These are phyloP conservation scores for Rhabdomys dilectus DNA, from an alignment of 2,113 vertebrate genomes.

Conservation along the genomic window DNA sequence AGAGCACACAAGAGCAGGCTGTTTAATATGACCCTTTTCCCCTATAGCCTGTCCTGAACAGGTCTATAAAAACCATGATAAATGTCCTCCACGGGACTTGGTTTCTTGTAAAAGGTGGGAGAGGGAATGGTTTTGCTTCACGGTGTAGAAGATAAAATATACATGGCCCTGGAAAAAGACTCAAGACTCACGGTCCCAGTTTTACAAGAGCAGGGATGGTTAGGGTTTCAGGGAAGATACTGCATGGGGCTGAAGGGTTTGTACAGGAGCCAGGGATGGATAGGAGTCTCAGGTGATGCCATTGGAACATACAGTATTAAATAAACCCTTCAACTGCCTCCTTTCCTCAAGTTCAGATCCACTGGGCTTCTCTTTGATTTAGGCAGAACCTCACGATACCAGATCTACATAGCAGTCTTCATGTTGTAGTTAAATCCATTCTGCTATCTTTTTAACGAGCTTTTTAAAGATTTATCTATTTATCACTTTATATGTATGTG, in stretches of 20 bases:
- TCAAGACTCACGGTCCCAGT: neutral
- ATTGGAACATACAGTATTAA: neutral
- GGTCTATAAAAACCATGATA: slow-evolving; percentile 53
- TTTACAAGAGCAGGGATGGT: neutral
- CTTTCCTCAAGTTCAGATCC: slow-evolving; percentile 32
- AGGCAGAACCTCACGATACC: neutral
- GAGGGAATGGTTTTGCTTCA: slow-evolving; percentile 39
- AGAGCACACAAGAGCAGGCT: neutral
- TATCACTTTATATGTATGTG: too few relatives aligned
- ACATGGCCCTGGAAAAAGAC: slow-evolving; percentile 9
- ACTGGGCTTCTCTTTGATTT: slow-evolving; percentile 6
- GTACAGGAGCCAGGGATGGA: neutral
- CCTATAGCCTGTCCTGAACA: neutral
- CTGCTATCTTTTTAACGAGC: neutral
- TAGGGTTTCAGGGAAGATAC: neutral
- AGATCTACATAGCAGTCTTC: neutral
- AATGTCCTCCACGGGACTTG: slow-evolving; percentile 12
- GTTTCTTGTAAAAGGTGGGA: slow-evolving; percentile 56
- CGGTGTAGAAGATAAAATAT: slow-evolving; percentile 45
- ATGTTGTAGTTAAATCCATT: slow-evolving; percentile 25
- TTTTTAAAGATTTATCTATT: neutral
- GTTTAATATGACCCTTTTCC: slow-evolving; percentile 11
- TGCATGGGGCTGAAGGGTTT: neutral
- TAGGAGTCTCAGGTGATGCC: neutral
- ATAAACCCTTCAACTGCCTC: neutral